Percentiles rank a stretch among this genome's conserved stretches.
phyloP scores from a whole-genome alignment of 2,888 invertebrate genomes.

The Platerodrilus igneus region DNA sequence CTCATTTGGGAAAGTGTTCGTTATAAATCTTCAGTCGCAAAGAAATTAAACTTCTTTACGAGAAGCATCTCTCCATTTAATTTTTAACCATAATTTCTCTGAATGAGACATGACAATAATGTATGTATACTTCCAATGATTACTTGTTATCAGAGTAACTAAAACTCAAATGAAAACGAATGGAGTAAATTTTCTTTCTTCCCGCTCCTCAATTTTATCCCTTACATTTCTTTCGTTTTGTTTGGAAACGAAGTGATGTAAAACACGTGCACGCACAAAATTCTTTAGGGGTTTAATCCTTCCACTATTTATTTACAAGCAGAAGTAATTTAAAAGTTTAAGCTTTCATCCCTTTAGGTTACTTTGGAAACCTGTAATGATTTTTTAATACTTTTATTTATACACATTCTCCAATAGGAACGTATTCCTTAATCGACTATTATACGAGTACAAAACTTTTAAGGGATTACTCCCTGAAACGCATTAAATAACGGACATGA shows the following conservation, averaged over 20 bases:
- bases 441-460: no score
- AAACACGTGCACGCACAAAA: conserved; percentile 45
- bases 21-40: no score
- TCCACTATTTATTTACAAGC: conserved; percentile 40
- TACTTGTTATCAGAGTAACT: conserved; percentile 28
- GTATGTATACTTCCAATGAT: conserved; percentile 44
- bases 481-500: no score
- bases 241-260: conserved; percentile 42
- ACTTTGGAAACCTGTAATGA: no score
- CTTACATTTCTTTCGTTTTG: conserved; percentile 46
- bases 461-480: no score
- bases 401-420: no score
- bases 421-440: no score
- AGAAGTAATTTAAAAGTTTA: conserved; percentile 40
- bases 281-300: conserved; percentile 42
- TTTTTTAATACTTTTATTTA: no score
- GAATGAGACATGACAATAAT: conserved; percentile 49
- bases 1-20: no score
- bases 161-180: conserved; percentile 33
- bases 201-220: conserved; percentile 27
- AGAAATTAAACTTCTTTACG: no score
- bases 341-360: no score
- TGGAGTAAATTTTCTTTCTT: conserved; percentile 30
- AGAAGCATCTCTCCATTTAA: no score
- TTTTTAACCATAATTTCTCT: conserved; percentile 49